Evolutionary conservation across 1,140 invertebrate species (phyloP).

Genomic region (Drosophila nigrodunni): DNA sequence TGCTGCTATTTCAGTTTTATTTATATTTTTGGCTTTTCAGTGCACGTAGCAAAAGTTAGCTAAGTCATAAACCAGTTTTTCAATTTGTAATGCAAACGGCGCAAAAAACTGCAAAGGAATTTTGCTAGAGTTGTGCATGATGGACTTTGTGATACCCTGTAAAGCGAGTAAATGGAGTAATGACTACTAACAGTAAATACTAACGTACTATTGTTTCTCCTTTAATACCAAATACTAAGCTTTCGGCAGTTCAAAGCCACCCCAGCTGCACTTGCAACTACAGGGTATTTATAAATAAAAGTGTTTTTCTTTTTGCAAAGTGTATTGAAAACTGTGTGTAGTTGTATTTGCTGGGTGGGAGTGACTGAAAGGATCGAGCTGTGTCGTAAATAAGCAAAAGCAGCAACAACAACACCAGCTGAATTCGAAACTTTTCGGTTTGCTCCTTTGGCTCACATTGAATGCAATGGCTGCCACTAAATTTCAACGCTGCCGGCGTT

Average conservation of each 20-base stretch:
- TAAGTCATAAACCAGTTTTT: conserved; percentile 74
- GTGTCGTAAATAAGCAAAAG: conserved; percentile 65
- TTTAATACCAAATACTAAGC: background rate
- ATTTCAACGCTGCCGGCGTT: conserved; percentile 44
- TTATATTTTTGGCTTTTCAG: conserved; percentile 50
- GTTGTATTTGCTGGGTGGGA: conserved; percentile 19
- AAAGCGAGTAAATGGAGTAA: background rate
- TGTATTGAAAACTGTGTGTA: conserved; percentile 67
- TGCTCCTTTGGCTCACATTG: conserved; percentile 30
- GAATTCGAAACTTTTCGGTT: conserved; percentile 24
- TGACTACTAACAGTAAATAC: too few species aligned
- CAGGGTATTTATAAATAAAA: conserved; percentile 25
- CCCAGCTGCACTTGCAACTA: background rate
- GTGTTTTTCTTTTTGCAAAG: conserved; percentile 47
- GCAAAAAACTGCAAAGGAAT: conserved; percentile 4
- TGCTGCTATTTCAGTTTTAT: conserved; percentile 1
- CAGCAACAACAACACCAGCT: conserved; percentile 13
- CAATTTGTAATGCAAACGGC: conserved; percentile 58
- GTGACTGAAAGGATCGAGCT: conserved; percentile 4
- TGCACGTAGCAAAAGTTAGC: conserved; percentile 77
- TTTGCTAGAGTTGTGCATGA: background rate
- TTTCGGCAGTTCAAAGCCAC: background rate
- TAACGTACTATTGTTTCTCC: too few species aligned
- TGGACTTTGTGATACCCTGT: conserved; percentile 8
- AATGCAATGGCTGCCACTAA: conserved; percentile 59